A percentile compares a stretch with the other conserved stretches of the same genome.
Conservation (phyloP, 2,113 vertebrate genomes). For the Xiphophorus hellerii region DNA sequence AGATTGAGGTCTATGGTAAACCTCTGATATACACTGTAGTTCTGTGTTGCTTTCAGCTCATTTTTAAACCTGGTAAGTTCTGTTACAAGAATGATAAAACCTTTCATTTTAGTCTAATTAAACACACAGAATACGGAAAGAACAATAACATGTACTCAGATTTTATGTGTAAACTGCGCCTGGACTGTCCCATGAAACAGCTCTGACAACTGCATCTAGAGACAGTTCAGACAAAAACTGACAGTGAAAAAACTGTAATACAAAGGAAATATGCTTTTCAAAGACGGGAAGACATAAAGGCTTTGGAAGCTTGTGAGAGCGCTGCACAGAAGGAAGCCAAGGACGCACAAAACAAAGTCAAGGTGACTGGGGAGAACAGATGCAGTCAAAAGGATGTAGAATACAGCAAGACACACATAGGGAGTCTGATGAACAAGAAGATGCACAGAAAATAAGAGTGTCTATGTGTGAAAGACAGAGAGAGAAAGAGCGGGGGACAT, state of each 20-base stretch:
- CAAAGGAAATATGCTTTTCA: neutral
- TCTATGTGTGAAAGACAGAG: constrained; percentile 10
- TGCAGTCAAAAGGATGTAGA: constrained; percentile 34
- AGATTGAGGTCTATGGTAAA: too few species aligned
- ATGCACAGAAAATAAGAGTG: constrained; percentile 12
- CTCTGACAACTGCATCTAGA: neutral
- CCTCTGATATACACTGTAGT: too few species aligned
- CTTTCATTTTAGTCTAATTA: too few species aligned
- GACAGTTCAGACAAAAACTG: neutral
- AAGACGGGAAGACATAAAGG: neutral
- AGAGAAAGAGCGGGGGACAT: constrained; percentile 40
- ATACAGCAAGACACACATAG: constrained; percentile 20
- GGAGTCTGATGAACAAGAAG: constrained; percentile 30
- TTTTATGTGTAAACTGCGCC: neutral
- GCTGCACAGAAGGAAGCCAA: constrained; percentile 28
- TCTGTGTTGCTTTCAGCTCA: too few species aligned
- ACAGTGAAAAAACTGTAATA: neutral
- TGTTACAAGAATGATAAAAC: too few species aligned
- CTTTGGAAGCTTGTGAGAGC: constrained; percentile 15
- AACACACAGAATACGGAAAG: too few species aligned
- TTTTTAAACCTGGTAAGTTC: too few species aligned
- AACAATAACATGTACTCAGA: neutral
- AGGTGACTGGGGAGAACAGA: constrained; percentile 51
- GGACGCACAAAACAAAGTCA: constrained; percentile 41
- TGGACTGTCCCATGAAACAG: neutral